Evolutionary conservation across 1,140 invertebrate species (phyloP).

Genomic region (Solenopsis fugax): DNA sequence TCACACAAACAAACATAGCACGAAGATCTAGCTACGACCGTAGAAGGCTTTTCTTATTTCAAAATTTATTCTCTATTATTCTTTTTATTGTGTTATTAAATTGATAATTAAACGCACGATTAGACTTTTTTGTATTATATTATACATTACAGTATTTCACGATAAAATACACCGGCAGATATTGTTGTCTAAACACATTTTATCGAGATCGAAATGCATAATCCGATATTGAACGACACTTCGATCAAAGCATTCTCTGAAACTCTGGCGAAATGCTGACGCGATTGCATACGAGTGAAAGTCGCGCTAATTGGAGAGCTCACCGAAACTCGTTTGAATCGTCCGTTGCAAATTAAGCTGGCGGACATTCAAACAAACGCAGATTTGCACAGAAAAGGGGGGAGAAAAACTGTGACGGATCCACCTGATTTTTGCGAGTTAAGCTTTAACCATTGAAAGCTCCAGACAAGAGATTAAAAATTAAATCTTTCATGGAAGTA

Average conservation of each 20-base stretch:
- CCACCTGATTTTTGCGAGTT: conserved; percentile 49
- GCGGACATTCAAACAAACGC: conserved; percentile 42
- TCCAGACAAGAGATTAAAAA: conserved; percentile 9
- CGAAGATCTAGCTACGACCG: too few relatives aligned
- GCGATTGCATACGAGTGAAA: conserved; percentile 36
- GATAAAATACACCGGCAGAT: not conserved
- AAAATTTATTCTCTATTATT: not conserved
- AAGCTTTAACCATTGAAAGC: not conserved
- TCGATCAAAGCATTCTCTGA: conserved; percentile 42
- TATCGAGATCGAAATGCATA: not conserved
- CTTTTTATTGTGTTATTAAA: not conserved
- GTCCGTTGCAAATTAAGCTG: conserved; percentile 52
- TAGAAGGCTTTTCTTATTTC: too few relatives aligned
- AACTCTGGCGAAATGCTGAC: conserved; percentile 32
- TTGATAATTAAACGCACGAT: not conserved
- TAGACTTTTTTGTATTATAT: not conserved
- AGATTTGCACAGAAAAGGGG: conserved; percentile 16
- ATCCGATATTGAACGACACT: conserved; percentile 27
- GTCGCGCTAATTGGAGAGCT: conserved; percentile 51
- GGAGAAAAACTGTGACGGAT: conserved; percentile 18
- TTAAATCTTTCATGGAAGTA: conserved; percentile 3
- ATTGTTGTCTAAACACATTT: not conserved
- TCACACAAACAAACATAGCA: too few relatives aligned
- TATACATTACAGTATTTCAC: not conserved
- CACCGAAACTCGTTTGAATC: conserved; percentile 51